Evolutionary conservation across 1,140 invertebrate genomes (phyloP).

Genomic region (Orussus abietinus): DNA sequence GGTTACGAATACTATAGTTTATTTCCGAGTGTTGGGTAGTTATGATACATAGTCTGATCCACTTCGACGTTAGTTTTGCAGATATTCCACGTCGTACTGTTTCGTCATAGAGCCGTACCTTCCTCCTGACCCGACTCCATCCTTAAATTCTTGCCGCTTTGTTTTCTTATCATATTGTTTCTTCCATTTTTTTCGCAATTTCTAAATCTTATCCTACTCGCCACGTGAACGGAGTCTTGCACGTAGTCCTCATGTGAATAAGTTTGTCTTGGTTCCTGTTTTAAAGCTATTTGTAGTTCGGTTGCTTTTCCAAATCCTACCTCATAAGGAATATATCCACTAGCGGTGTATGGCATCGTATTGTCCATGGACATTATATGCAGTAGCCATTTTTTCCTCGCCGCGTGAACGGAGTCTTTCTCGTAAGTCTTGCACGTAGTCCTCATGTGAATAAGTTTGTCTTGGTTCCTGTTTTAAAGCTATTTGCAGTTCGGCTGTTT

Average conservation of each 20-base stretch:
- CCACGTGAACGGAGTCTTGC: too few species aligned
- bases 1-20: background rate
- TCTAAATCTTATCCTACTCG: too few species aligned
- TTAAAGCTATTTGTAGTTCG: slow-evolving; percentile 3
- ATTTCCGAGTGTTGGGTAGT: background rate
- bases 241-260: background rate
- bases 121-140: too few species aligned
- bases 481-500: too few species aligned
- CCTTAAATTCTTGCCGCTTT: background rate
- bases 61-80: slow-evolving; percentile 1
- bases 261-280: background rate
- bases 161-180: slow-evolving; percentile 5
- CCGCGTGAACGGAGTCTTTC: too few species aligned
- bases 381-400: too few species aligned
- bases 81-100: slow-evolving; percentile 7
- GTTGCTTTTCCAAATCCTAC: too few species aligned
- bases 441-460: background rate
- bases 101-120: too few species aligned
- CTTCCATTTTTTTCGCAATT: slow-evolving; percentile 3
- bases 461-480: background rate
- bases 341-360: background rate
- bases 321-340: background rate
- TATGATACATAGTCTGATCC: slow-evolving; percentile 6
- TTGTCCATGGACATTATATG: too few species aligned
- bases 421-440: background rate